Evolutionary conservation across 2,113 vertebrate species (phyloP).

Genomic region (Paracanthobrama guichenoti): DNA sequence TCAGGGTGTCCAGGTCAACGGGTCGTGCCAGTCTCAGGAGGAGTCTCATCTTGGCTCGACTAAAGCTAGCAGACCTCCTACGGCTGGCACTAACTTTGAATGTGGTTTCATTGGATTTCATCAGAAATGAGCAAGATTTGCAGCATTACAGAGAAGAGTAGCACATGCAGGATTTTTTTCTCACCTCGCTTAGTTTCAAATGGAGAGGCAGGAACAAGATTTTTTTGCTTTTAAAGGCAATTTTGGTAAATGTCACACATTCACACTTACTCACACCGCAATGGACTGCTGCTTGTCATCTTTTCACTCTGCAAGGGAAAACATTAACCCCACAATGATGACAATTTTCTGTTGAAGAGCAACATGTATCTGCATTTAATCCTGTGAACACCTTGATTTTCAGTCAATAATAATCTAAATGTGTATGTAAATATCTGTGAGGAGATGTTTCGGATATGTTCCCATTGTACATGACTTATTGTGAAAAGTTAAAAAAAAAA

Average conservation of each 20-base stretch:
- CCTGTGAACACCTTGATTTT: neutral
- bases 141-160: conserved; percentile 39
- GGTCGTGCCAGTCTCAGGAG: conserved; percentile 18
- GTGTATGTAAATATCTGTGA: neutral
- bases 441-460: neutral
- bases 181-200: conserved; percentile 10
- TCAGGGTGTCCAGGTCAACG: neutral
- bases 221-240: conserved; percentile 47
- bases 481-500: neutral
- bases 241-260: conserved; percentile 52
- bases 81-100: conserved; percentile 38
- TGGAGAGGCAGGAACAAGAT: neutral
- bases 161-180: conserved; percentile 23
- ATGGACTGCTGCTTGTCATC: conserved; percentile 47
- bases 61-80: conserved; percentile 29
- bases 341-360: neutral
- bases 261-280: conserved; percentile 20
- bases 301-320: conserved; percentile 37
- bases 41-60: neutral
- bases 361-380: neutral
- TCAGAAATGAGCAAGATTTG: conserved; percentile 41
- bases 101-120: conserved; percentile 47
- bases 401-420: neutral
- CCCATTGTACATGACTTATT: neutral
- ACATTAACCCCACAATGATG: conserved; percentile 29